Evolutionary conservation across 2,113 vertebrate species (phyloP).

Genomic region (Eulacestoma nigropectus): DNA sequence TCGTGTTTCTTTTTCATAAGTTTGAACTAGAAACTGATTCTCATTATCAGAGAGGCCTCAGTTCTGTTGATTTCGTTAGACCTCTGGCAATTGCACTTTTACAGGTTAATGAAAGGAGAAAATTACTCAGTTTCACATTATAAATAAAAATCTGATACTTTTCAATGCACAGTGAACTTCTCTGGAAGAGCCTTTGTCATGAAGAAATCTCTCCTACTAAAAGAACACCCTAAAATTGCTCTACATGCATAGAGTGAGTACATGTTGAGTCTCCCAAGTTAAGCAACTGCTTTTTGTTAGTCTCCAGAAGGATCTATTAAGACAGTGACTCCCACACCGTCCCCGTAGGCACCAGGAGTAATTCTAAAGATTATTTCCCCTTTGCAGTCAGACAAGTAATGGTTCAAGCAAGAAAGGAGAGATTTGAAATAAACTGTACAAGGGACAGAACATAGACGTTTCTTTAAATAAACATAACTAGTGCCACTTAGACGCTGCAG

Average conservation of each 20-base stretch:
- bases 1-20: slow-evolving; percentile 35
- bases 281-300: neutral
- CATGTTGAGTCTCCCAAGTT: neutral
- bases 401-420: neutral
- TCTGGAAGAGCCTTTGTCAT: neutral
- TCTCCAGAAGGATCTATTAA: neutral
- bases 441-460: neutral
- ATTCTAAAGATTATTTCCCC: neutral
- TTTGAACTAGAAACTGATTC: slow-evolving; percentile 40
- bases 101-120: slow-evolving; percentile 37
- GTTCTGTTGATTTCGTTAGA: slow-evolving; percentile 35
- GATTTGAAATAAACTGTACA: neutral
- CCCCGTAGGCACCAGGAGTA: neutral
- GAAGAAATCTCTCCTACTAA: neutral
- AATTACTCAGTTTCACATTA: slow-evolving; percentile 4
- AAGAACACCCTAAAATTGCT: neutral
- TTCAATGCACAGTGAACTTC: neutral
- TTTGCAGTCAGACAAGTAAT: neutral
- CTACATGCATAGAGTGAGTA: neutral
- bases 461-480: neutral
- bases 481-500: neutral
- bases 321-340: neutral
- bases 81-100: neutral
- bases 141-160: slow-evolving; percentile 7
- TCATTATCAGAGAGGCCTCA: slow-evolving; percentile 36